A percentile compares a stretch with the other conserved stretches of the same genome.
These are phyloP conservation scores for Otocyon megalotis DNA, from an alignment of 2,113 vertebrate genomes.

Conservation along the genomic window DNA sequence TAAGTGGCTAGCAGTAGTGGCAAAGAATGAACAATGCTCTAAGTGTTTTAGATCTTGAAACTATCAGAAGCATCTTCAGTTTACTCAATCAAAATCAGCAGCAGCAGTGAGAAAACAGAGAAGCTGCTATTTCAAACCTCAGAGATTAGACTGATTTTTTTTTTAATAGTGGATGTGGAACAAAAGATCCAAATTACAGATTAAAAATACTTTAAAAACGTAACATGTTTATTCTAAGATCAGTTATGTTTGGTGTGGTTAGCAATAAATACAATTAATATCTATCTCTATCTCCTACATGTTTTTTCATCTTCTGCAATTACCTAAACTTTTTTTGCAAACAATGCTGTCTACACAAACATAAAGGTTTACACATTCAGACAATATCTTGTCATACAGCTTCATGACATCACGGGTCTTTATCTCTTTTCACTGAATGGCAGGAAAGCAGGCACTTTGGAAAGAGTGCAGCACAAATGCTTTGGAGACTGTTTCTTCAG, in stretches of 20 bases:
- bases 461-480: neutral
- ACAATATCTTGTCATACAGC: neutral
- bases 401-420: neutral
- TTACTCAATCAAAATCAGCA: neutral
- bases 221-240: neutral
- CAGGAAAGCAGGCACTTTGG: neutral
- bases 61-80: neutral
- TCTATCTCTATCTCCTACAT: neutral
- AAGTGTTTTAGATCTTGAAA: neutral
- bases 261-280: slow-evolving; percentile 3
- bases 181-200: neutral
- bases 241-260: neutral
- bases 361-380: neutral
- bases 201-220: neutral
- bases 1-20: neutral
- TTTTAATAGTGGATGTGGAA: neutral
- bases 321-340: neutral
- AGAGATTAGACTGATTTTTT: neutral
- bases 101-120: neutral
- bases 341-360: neutral
- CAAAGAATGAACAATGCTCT: neutral
- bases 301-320: neutral
- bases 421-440: neutral
- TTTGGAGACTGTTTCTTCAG: neutral
- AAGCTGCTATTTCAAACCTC: neutral